These are phyloP conservation scores for Drosophila watanabei DNA, from an alignment of 1,140 invertebrate species.

Conservation along the genomic window DNA sequence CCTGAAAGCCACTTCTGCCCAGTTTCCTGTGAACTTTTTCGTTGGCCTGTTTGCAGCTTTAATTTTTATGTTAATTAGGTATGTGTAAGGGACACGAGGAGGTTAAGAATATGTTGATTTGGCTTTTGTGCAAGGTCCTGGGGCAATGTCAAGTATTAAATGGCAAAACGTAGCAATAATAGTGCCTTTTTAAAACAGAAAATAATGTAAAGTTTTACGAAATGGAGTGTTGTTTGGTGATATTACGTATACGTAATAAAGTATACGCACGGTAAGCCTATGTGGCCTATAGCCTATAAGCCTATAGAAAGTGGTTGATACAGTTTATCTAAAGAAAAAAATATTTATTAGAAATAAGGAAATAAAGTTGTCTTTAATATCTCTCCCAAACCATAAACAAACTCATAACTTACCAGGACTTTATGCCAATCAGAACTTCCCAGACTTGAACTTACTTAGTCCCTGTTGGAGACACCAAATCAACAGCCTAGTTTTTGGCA, in stretches of 20 bases:
- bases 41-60: conserved; percentile 21
- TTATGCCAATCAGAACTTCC: not conserved
- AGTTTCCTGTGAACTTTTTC: conserved; percentile 8
- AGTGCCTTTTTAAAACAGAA: too few species aligned
- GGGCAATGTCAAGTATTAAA: conserved; percentile 25
- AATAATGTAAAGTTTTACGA: too few species aligned
- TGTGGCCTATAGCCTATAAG: too few species aligned
- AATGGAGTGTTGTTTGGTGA: not conserved
- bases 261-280: not conserved
- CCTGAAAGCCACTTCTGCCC: not conserved
- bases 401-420: too few species aligned
- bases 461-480: not conserved
- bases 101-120: not conserved
- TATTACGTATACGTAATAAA: not conserved
- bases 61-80: conserved; percentile 33
- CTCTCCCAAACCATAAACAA: too few species aligned
- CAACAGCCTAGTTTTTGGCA: conserved; percentile 1
- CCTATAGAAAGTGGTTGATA: too few species aligned
- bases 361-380: not conserved
- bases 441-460: not conserved
- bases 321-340: not conserved
- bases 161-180: not conserved
- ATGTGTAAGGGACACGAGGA: not conserved
- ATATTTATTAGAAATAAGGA: not conserved
- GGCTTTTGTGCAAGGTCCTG: conserved; percentile 2